A percentile compares a stretch with the other conserved stretches of the same genome.
Conservation (phyloP, 2,113 vertebrate species). For the Percopsis transmontana region DNA sequence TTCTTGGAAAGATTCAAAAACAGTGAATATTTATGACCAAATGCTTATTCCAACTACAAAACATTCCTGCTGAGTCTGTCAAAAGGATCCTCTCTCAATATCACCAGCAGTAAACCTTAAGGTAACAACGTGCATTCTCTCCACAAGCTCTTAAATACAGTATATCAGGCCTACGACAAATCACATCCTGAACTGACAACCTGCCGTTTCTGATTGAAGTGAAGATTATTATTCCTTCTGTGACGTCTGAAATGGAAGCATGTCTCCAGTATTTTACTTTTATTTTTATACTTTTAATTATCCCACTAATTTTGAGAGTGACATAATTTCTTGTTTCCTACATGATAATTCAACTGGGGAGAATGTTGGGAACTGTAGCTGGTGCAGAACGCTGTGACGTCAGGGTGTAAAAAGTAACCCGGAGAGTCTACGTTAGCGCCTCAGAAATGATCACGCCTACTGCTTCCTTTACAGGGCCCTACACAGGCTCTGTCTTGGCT, state of each 20-base stretch:
- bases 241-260: not conserved
- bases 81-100: no score
- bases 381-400: not conserved
- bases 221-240: no score
- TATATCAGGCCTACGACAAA: no score
- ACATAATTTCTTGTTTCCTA: not conserved
- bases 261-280: not conserved
- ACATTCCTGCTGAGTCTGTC: no score
- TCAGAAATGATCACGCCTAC: constrained; percentile 2
- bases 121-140: not conserved
- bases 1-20: constrained; percentile 18
- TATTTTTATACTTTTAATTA: not conserved
- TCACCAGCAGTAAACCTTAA: not conserved
- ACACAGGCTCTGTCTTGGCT: constrained; percentile 32
- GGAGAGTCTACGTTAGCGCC: not conserved
- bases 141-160: not conserved
- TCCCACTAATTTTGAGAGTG: not conserved
- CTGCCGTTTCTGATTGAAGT: no score
- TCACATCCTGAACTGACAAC: no score
- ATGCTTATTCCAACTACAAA: no score
- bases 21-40: not conserved
- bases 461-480: constrained; percentile 22
- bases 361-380: not conserved
- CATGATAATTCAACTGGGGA: not conserved
- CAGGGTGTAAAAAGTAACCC: not conserved